Base-by-base conservation (phyloP, 2,888 invertebrate species). In the Euzetes globulus region DNA sequence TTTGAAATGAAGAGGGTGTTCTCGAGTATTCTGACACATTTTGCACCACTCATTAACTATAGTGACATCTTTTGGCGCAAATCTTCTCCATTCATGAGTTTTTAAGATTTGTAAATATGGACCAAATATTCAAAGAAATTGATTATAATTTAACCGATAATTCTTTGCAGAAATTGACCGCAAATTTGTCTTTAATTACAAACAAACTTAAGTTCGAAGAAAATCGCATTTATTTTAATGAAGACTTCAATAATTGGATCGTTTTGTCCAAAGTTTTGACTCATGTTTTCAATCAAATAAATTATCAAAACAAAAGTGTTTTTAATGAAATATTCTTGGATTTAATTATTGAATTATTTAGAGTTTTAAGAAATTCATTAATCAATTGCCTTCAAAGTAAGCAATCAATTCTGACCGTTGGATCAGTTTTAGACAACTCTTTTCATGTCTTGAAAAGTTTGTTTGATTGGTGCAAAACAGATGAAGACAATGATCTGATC, bases 271-370 rank as follows among this genome's bases (percentile, higher is more conserved):
- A 41, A 70, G 2, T 70, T 13, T 45, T 70, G 25, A 22, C 13
- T 19, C 25, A 25, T 25, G 47, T 70, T 45, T 17, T 13, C 25
- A 11, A 70, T 27, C 25, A 70, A 41, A 41, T 70, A 3, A 70
- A 41, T 13, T 1, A 3, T 15, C 25, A 70, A 70, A 19, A 70
- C 27, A 27, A 70, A 45, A 47, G 41, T 25, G 9, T 70, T 27
- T 70, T 70, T 1, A 22, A 47, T 70, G 25, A 70, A 45, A 7
- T 19, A n/a, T 47, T n/a, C 27, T 47, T 22, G 0, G 13, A 22
- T 19, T 33, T 70, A 70, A 45, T 70, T 5, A 70, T 17, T 47
- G 19, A 70, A 70, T 70, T 70, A 25, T 70, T 70, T 25, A 45
- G 70, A 47, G 15, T 70, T 15, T 47, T 70, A 1, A 45, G 70